Evolutionary conservation across 1,140 invertebrate species (phyloP), one percentile per base, ranked within the genome.

Genomic region (Drosophila serrata): DNA sequence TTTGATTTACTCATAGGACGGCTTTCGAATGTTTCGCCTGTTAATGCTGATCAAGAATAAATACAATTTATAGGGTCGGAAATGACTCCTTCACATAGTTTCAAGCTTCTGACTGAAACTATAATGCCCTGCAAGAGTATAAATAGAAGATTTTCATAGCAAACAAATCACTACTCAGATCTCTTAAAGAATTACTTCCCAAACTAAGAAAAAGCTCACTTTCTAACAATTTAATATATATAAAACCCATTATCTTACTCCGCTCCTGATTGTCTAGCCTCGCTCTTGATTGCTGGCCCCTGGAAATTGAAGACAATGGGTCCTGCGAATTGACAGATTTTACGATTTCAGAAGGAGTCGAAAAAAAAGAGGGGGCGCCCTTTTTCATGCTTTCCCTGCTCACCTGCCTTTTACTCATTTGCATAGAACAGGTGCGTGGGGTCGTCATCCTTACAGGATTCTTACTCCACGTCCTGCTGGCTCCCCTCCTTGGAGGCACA

Each of bases 261-360:
- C 33, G 8, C 33, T n/a, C 33, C 51, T 53, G 17, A 33, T 19
- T 6, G 5, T 42, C 40, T 48, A 13, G 15, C 1, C 9, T 27
- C 19, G 37, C 64, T 37, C 68, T 70, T 59, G 49, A 61, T 79
- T 55, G 68, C 48, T 35, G 9, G 56, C 48, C 33, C 43, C 37
- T 39, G 48, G 42, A 82, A 88, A 88, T 88, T 68, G 77, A 88
- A 88, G 84, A 88, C 84, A 88, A 88, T 81, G 65, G 73, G 58
- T 56, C 77, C 77, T 80, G 77, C 73, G 84, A 88, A 88, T 88
- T 88, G 84, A 88, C 84, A 80, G 84, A 88, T 82, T 88, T 88
- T 82, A 78, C 86, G 76, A 80, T 70, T 75, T 35, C 35, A 22
- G 31, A 24, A n/a, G 39, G 22, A 49, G 46, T 49, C 22, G 15